Conservation (phyloP, 1,140 invertebrate genomes). For the Sycophaga agraensis region DNA sequence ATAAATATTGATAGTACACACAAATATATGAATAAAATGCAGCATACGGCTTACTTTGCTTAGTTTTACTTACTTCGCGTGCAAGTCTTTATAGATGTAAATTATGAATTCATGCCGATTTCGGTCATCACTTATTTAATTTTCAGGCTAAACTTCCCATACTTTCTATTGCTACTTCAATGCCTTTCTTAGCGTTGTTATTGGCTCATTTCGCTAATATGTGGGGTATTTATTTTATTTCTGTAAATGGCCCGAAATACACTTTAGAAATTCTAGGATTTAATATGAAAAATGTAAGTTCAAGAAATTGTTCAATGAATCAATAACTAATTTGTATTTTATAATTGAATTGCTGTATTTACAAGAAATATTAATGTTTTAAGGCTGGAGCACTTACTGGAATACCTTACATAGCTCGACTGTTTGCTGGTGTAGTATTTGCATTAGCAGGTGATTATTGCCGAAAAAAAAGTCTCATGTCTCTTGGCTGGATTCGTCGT, state of each 20-base stretch:
- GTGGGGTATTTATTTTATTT: conserved; percentile 79
- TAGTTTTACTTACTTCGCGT: background rate
- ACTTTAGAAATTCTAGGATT: conserved; percentile 83
- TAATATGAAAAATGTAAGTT: conserved; percentile 68
- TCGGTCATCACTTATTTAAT: conserved; percentile 15
- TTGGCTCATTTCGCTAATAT: conserved; percentile 74
- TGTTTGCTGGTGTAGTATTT: conserved; percentile 67
- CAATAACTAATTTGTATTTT: background rate
- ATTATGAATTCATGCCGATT: too few species aligned
- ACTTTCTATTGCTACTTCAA: conserved; percentile 60
- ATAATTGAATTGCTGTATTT: background rate
- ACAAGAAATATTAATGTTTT: background rate
- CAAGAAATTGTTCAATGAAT: background rate
- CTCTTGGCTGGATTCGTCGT: conserved; percentile 68
- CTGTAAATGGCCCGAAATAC: conserved; percentile 87
- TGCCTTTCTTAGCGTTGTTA: conserved; percentile 68
- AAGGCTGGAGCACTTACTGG: conserved; percentile 69
- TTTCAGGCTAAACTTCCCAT: conserved; percentile 45
- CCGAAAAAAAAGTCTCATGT: conserved; percentile 60
- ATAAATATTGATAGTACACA: background rate
- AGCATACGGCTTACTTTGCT: background rate
- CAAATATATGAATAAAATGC: too few species aligned
- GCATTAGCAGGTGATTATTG: conserved; percentile 68
- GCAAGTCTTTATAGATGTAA: too few species aligned
- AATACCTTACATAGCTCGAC: conserved; percentile 67